Conservation (phyloP, 2,113 vertebrate genomes). For the Crotalus helleri region DNA sequence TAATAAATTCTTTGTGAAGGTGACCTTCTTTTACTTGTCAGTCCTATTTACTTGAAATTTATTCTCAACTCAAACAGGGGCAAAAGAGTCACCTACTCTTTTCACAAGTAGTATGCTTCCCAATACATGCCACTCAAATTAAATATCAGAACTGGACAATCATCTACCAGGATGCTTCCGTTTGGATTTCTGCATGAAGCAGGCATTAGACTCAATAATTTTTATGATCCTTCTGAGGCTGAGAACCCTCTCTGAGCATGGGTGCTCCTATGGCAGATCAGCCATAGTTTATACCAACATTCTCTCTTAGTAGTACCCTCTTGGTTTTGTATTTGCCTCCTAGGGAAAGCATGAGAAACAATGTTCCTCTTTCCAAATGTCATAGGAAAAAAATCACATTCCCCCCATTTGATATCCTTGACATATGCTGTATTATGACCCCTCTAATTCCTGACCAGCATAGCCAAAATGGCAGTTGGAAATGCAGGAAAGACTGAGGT, state of each 20-base stretch:
- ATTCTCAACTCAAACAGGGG: background rate
- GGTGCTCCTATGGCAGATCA: background rate
- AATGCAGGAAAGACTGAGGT: background rate
- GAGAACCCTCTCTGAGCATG: background rate
- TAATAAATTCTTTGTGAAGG: conserved; percentile 13
- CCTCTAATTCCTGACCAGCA: background rate
- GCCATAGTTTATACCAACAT: background rate
- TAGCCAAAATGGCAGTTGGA: background rate
- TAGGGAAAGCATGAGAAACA: background rate
- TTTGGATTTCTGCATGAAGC: background rate
- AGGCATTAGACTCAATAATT: background rate
- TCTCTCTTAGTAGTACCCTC: background rate
- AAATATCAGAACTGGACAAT: background rate
- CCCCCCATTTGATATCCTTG: background rate
- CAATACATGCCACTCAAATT: background rate
- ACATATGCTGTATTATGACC: background rate
- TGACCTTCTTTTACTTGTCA: conserved; percentile 11
- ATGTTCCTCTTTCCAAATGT: background rate
- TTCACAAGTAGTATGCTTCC: conserved; percentile 1
- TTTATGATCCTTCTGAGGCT: background rate
- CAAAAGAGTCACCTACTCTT: background rate
- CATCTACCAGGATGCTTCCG: background rate
- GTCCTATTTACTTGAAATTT: conserved; percentile 9
- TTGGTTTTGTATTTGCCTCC: background rate
- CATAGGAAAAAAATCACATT: background rate